Base-by-base conservation (phyloP, 2,113 vertebrate species). In the Alectura lathami region DNA sequence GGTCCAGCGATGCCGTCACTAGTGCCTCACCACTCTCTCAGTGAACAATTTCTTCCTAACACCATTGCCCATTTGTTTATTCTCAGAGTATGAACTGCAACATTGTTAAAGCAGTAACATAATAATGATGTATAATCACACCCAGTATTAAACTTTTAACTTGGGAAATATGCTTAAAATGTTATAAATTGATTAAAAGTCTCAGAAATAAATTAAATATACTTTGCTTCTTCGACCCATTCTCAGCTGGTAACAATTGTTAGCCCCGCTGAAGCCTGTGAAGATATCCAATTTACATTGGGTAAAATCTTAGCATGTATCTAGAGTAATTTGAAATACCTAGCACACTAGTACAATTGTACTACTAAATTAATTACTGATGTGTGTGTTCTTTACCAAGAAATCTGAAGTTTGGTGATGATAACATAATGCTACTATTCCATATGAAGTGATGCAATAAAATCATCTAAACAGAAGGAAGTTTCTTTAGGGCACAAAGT, bases 121-220 rank as follows among this genome's bases (percentile, higher is more conserved):
- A 68, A 64, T 60, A 68, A 64, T 76, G 78, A 84, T 90, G 5
- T 66, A 18, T 40, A 85, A 93, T 90, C 51, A 56, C 7, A 43
- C 43, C 23, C 1, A 69, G 2, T 7, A 4, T 83, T 69, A 91
- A 89, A 45, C 1, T 74, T 94, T 91, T 84, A 32, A 50, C 30
- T 73, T 82, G 23, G 36, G 45, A 95, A 96, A 84, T 83, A 84
- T 34, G 38, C 23, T 85, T 83, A 51, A 89, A 93, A 64, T 2
- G 17, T 14, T 26, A 23, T 9, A 34, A 50, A 76, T 40, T 59
- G 34, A 83, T 57, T 75, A 45, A 66, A 83, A 82, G 3, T 77
- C 16, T 59, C 70, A 8, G 13, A 23, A 54, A 82, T 11, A 73
- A 92, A 51, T 13, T 1, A 60, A 69, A 62, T 23, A 2, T 60